Evolutionary conservation across 2,888 invertebrate species (phyloP), one percentile per base, ranked within the genome.

Genomic region (Onchidella celtica): DNA sequence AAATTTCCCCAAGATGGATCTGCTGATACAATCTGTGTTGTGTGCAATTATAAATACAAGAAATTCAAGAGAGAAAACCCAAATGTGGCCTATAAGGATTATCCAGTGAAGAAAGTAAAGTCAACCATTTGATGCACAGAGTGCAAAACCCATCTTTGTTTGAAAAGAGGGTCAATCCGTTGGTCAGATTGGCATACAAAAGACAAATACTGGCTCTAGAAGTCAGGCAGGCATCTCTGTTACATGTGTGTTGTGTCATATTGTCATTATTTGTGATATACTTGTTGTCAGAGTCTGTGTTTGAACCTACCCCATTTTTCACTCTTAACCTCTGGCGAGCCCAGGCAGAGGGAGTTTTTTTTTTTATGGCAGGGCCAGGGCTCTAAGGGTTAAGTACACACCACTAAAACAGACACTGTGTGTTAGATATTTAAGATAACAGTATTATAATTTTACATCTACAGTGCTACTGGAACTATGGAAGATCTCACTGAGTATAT

Each of bases 161-260:
- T 80, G 40, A 55, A 66, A 14, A 40, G 65, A 59, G 57, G 66
- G 32, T 66, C 74, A 11, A 74, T 68, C n/a, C 74, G 66, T 55
- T 80, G 74, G 80, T 4, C n/a, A n/a, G 74, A 80, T 65, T 80
- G 79, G 79, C 73, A 79, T 72, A 72, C 61, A 29, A 78, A 63
- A 29, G 40, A 63, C 21, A n/a, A 79, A 65, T 80, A 74, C 24
- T 72, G 72, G 72, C 68, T 36, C 68, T 78, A 78, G 29, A 55
- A 40, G 65, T 40, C 21, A 36, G 70, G 70, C 38, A 70, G 40
- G 70, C 70, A 11, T 24, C 27, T 40, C 24, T 70, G 27, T 40
- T 40, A 36, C 9, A 3, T 40, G 40, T 47, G 17, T 40, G 11
- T 29, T 1, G 14, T 27, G 47, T 47, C 47, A 47, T 47, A 47